Evolutionary conservation across 2,888 invertebrate genomes (phyloP).

Genomic region (Drosophila affinis): DNA sequence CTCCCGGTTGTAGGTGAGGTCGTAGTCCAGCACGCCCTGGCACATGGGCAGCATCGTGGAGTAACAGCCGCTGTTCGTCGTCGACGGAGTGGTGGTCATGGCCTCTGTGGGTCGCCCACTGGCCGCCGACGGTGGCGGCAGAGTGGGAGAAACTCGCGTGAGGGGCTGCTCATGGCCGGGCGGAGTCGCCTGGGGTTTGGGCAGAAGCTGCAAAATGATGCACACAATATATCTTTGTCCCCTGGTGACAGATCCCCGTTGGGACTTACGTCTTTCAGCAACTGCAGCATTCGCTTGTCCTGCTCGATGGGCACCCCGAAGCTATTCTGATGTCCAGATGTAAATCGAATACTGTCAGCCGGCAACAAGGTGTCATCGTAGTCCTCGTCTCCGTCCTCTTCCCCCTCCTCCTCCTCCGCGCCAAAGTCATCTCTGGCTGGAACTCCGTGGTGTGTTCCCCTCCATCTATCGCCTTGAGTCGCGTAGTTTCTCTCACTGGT

Average conservation of each 20-base stretch:
- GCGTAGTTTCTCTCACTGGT: conserved; percentile 62
- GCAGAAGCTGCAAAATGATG: conserved; percentile 40
- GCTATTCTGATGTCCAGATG: conserved; percentile 87
- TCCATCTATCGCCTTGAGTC: conserved; percentile 58
- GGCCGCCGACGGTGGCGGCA: conserved; percentile 84
- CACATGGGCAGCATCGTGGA: conserved; percentile 84
- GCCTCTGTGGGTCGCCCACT: conserved; percentile 69
- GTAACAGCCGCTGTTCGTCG: conserved; percentile 74
- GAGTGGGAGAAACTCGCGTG: conserved; percentile 86
- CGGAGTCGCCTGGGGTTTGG: conserved; percentile 61
- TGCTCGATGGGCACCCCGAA: conserved; percentile 87
- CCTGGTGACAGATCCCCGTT: neutral
- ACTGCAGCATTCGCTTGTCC: conserved; percentile 84
- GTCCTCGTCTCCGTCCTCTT: conserved; percentile 54
- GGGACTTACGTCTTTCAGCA: conserved; percentile 79
- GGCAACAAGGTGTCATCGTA: conserved; percentile 72
- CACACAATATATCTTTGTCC: neutral
- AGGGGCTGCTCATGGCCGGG: conserved; percentile 54
- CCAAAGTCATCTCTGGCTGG: conserved; percentile 33
- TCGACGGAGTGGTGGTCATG: conserved; percentile 61
- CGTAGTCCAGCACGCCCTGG: conserved; percentile 88
- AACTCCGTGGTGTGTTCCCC: conserved; percentile 29
- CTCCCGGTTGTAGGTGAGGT: conserved; percentile 85
- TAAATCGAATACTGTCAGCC: conserved; percentile 83
- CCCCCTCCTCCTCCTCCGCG: conserved; percentile 37